Evolutionary conservation across 1,140 invertebrate genomes (phyloP).

Genomic region (Leptonema lineaticorne): DNA sequence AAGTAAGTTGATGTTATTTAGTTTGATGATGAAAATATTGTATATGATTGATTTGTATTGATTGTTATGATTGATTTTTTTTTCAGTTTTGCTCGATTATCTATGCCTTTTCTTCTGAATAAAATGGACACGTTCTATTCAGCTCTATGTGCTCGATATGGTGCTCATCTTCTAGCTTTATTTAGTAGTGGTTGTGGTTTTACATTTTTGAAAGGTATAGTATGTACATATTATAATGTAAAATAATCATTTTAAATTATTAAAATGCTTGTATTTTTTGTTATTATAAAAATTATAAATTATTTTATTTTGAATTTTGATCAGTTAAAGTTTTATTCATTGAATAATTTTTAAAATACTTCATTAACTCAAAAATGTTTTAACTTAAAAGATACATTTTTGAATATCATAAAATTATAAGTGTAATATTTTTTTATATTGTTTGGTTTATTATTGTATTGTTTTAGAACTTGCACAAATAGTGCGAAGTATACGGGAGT

Average conservation of each 20-base stretch:
- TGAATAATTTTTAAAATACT: neutral
- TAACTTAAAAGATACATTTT: too few species aligned
- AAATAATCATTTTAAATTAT: neutral
- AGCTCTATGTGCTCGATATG: slow-evolving; percentile 13
- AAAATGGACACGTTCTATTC: slow-evolving; percentile 6
- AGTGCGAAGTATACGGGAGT: neutral
- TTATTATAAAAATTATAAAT: neutral
- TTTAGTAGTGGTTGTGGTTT: slow-evolving; percentile 3
- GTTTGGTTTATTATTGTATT: too few species aligned
- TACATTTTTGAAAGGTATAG: slow-evolving; percentile 24
- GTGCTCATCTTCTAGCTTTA: neutral
- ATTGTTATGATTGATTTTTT: neutral
- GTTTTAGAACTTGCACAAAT: slow-evolving; percentile 11
- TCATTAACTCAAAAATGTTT: too few species aligned
- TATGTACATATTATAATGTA: too few species aligned
- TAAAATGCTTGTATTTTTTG: neutral
- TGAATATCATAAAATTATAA: too few species aligned
- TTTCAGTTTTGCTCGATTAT: slow-evolving; percentile 19
- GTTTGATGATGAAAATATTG: neutral
- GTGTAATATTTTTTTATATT: too few species aligned
- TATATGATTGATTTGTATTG: neutral
- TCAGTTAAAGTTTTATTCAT: neutral
- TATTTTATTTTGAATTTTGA: neutral
- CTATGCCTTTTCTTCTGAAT: neutral
- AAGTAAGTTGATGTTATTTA: slow-evolving; percentile 17